phyloP scores from a whole-genome alignment of 2,797 vertebrate genomes.

The Tokudaia tokunoshimensis region DNA sequence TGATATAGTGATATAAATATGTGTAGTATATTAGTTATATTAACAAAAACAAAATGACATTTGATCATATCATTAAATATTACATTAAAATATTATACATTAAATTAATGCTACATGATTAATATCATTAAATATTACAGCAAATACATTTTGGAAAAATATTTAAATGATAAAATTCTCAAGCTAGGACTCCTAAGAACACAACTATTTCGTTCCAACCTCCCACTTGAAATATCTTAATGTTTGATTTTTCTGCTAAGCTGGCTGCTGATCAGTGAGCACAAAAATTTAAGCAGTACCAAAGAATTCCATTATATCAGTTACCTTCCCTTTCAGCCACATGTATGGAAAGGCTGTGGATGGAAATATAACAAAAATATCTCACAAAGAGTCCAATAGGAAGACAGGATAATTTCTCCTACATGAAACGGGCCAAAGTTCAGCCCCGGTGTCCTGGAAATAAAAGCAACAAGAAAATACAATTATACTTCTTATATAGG shows the following conservation, averaged over 20 bases:
- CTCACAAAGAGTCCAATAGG: background rate
- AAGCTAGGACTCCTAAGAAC: background rate
- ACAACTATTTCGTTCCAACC: background rate
- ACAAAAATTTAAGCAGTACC: background rate
- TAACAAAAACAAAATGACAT: background rate
- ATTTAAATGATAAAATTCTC: background rate
- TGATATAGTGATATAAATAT: background rate
- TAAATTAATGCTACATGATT: background rate
- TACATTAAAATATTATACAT: no score
- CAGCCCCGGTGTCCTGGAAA: background rate
- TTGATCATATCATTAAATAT: background rate
- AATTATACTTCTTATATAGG: background rate
- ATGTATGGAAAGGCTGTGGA: background rate
- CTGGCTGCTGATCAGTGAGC: background rate
- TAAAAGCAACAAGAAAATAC: background rate
- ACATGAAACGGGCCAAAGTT: background rate
- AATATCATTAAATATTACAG: background rate
- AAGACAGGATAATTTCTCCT: fast-evolving
- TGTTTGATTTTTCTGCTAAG: background rate
- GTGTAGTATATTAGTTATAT: background rate
- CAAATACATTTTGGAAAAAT: background rate
- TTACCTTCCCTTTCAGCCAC: background rate
- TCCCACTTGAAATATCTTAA: background rate
- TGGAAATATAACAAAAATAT: background rate
- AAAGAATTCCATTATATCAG: background rate